Evolutionary conservation across 2,113 vertebrate genomes (phyloP), one percentile per base, ranked within the genome.

Genomic region (Limnothrissa miodon): DNA sequence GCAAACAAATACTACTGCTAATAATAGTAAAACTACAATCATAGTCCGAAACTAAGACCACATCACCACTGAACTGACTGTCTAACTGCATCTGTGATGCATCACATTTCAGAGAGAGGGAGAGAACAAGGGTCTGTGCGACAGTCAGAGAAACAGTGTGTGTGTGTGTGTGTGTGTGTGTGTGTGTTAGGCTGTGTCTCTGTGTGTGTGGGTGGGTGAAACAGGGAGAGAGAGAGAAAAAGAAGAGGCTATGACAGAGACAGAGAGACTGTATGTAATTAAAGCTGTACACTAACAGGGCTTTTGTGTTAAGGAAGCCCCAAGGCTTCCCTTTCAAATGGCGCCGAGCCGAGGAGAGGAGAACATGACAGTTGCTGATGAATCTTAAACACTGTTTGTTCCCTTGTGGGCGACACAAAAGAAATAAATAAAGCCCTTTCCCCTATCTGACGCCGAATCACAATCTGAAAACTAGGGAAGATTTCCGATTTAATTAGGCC

Each of bases 341-440:
- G 13, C 80, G 83, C 86, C 48, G 87, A 82, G 85, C 66, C 25
- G 66, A 17, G 25, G 87, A 48, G 88, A 87, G 84, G 25, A 39
- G 56, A 90, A 91, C 92, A 90, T 90, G 93, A 92, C 92, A 92
- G 90, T 90, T 85, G 88, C 87, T 87, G 88, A 84, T 85, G 89
- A 90, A 93, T 91, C 90, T 89, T 87, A 90, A 92, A 92, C 83
- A 89, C 86, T 92, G 88, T 93, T 92, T 93, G 88, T 90, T 93
- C 85, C 88, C 39, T 81, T 11, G 80, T 87, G 85, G 84, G 84
- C 9, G 39, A 78, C 29, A 82, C n/a, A 66, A 87, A 87, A 87
- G 78, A 88, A 90, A 92, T 88, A 89, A 80, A 84, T 29, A 81
- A 78, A 74, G 4, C 10, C 15, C 66, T 33, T 39, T 74, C 36